Evolutionary conservation across 2,797 vertebrate genomes (phyloP).

Genomic region (Protonibea diacanthus): DNA sequence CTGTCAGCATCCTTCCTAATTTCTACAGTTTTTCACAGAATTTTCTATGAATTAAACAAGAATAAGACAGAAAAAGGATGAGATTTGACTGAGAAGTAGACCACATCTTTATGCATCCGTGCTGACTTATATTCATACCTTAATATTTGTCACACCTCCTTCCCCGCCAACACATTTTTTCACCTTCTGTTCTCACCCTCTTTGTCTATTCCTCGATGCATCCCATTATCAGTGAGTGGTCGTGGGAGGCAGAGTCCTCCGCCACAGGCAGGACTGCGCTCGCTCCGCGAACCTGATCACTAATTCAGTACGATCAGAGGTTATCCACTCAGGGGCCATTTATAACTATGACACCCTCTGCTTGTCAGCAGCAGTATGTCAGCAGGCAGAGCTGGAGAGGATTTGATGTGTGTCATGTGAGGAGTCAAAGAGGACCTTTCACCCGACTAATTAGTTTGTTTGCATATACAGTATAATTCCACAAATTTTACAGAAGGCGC

Average conservation of each 20-base stretch:
- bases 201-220: conserved; percentile 10
- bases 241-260: conserved; percentile 60
- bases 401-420: conserved; percentile 32
- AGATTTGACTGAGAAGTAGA: background rate
- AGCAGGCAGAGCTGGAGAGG: conserved; percentile 27
- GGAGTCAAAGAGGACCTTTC: conserved; percentile 36
- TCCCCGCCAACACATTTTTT: conserved; percentile 41
- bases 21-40: accelerated
- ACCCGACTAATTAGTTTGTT: conserved; percentile 18
- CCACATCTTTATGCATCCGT: background rate
- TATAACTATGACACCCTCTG: conserved; percentile 56
- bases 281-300: conserved; percentile 50
- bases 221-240: conserved; percentile 41
- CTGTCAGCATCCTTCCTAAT: background rate
- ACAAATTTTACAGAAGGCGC: background rate
- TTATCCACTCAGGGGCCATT: conserved; percentile 64
- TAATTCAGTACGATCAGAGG: conserved; percentile 68
- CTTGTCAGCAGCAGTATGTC: conserved; percentile 50
- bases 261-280: conserved; percentile 41
- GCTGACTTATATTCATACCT: conserved; percentile 9
- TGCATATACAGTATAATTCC: background rate
- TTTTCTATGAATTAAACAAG: background rate
- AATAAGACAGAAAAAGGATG: background rate
- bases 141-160: conserved; percentile 9
- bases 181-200: conserved; percentile 53